Evolutionary conservation across 2,113 vertebrate genomes (phyloP).

Genomic region (Hydropotes inermis): DNA sequence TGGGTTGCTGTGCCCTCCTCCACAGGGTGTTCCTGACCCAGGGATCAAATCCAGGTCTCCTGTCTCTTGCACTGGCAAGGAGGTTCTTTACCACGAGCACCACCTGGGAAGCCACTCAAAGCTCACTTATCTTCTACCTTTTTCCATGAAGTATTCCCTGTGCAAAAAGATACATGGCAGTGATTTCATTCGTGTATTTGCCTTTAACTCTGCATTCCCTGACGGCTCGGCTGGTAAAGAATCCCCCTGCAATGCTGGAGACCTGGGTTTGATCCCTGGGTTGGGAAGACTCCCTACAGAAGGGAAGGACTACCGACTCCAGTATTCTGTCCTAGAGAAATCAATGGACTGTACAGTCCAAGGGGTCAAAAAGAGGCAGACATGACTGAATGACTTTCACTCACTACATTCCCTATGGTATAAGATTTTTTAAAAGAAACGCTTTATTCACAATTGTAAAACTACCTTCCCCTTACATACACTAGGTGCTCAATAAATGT

Average conservation of each 20-base stretch:
- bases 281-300: neutral
- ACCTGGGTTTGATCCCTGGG: neutral
- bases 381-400: neutral
- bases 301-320: neutral
- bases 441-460: neutral
- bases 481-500: neutral
- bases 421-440: neutral
- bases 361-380: neutral
- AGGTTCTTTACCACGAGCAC: neutral
- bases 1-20: neutral
- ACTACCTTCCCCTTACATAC: neutral
- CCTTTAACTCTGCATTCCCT: neutral
- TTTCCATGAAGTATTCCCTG: neutral
- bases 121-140: neutral
- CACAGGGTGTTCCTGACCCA: neutral
- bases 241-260: neutral
- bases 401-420: neutral
- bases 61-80: neutral
- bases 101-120: neutral
- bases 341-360: neutral
- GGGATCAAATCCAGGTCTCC: neutral
- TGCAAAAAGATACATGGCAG: neutral
- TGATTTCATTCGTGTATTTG: neutral
- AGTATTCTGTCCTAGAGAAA: neutral
- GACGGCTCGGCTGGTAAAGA: neutral